phyloP scores from a whole-genome alignment of 2,797 vertebrate genomes.

The Siniperca scherzeri region DNA sequence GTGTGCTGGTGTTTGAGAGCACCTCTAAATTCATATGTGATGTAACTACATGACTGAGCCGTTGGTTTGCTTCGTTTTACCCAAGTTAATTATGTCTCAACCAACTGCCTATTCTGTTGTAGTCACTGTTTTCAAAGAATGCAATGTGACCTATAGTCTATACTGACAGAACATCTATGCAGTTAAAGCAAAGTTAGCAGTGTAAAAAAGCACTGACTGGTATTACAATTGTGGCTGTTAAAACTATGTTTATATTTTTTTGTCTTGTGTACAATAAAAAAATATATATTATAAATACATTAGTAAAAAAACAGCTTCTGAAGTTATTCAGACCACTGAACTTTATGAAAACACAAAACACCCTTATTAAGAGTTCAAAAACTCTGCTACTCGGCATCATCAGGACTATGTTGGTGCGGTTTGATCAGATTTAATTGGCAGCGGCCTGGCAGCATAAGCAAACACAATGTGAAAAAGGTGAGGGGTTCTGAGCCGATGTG shows the following conservation, averaged over 20 bases:
- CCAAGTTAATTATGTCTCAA: slow-evolving; percentile 41
- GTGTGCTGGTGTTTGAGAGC: slow-evolving; percentile 14
- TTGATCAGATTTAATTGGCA: not conserved
- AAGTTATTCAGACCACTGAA: not conserved
- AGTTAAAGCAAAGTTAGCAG: not conserved
- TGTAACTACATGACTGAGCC: slow-evolving; percentile 15
- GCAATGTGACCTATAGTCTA: fast-evolving
- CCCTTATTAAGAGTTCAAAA: no score
- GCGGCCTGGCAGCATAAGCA: not conserved
- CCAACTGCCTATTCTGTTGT: not conserved
- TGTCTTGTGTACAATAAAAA: not conserved
- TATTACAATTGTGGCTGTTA: not conserved
- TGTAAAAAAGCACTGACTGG: not conserved
- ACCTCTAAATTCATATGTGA: slow-evolving; percentile 19
- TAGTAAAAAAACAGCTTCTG: not conserved
- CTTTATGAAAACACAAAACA: not conserved
- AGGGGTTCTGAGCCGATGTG: no score
- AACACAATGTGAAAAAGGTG: no score
- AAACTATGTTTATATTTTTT: not conserved
- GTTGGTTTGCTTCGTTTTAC: slow-evolving; percentile 17
- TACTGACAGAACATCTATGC: not conserved
- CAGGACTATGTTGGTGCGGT: not conserved
- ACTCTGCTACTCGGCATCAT: not conserved
- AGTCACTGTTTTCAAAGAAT: slow-evolving; percentile 8
- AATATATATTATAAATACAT: not conserved